phyloP scores from a whole-genome alignment of 37 sponge, comb jelly and placozoan species.

The Halichondria panicea region DNA sequence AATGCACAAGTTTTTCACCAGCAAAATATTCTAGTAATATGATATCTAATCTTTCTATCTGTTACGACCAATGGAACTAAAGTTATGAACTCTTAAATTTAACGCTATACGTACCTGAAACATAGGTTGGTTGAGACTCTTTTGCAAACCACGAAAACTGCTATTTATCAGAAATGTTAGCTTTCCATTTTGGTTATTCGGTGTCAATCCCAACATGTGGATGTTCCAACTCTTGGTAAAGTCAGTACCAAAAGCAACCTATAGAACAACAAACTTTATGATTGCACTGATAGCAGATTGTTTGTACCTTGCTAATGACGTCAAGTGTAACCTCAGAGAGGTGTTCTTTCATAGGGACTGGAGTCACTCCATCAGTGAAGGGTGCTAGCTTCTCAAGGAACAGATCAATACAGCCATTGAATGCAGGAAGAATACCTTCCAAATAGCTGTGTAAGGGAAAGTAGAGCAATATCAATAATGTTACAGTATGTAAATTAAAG shows the following conservation, averaged over 20 bases:
- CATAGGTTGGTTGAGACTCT: not conserved
- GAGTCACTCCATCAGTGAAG: constrained; percentile 5
- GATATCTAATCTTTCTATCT: too few species aligned
- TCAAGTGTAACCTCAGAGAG: not conserved
- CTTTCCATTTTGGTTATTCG: not conserved
- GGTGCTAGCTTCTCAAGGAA: constrained; percentile 5
- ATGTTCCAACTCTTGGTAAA: not conserved
- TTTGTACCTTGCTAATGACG: not conserved
- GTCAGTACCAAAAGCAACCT: constrained; percentile 1
- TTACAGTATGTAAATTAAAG: too few species aligned
- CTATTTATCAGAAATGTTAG: not conserved
- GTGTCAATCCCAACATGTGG: not conserved
- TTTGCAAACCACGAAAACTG: not conserved
- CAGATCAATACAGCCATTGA: constrained; percentile 10
- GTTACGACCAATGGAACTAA: too few species aligned
- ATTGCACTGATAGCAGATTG: too few species aligned
- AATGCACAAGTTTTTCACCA: too few species aligned
- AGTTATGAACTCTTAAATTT: too few species aligned
- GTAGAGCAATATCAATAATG: too few species aligned
- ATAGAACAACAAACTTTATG: too few species aligned
- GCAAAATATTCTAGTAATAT: too few species aligned
- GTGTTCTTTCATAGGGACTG: constrained; percentile 10
- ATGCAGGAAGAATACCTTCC: not conserved
- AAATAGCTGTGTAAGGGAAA: not conserved
- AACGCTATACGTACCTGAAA: too few species aligned